These are phyloP conservation scores for Achlya flavicornis DNA, from an alignment of 2,888 invertebrate species.

Conservation along the genomic window DNA sequence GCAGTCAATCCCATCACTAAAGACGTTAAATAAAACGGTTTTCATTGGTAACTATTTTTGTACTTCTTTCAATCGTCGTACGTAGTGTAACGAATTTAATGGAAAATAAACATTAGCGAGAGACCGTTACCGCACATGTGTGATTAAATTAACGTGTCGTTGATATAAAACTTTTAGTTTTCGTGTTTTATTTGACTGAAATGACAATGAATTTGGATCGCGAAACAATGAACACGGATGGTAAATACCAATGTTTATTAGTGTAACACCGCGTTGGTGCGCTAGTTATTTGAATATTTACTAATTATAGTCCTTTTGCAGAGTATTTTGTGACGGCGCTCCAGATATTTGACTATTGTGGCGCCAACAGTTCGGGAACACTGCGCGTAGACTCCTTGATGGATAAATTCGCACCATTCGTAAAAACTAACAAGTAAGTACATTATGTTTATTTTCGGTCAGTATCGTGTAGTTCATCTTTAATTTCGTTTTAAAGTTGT, in stretches of 20 bases:
- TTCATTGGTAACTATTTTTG: constrained; percentile 57
- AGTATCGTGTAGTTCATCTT: not conserved
- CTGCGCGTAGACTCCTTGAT: constrained; percentile 70
- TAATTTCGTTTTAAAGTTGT: not conserved
- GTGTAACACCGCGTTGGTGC: constrained; percentile 67
- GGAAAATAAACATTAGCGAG: constrained; percentile 61
- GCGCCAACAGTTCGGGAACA: constrained; percentile 60
- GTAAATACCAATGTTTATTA: constrained; percentile 57
- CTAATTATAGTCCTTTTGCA: constrained; percentile 62
- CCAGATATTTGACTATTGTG: constrained; percentile 76
- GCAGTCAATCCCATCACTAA: constrained; percentile 25
- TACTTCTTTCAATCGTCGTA: constrained; percentile 22
- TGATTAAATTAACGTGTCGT: constrained; percentile 39
- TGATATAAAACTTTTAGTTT: constrained; percentile 24
- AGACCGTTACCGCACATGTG: constrained; percentile 48
- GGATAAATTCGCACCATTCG: constrained; percentile 74
- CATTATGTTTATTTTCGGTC: not conserved
- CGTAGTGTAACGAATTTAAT: constrained; percentile 59
- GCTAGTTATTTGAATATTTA: constrained; percentile 47
- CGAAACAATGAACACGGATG: constrained; percentile 61
- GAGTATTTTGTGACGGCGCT: constrained; percentile 73
- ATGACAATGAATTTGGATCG: constrained; percentile 65
- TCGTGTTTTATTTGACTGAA: constrained; percentile 17
- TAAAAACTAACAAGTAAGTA: constrained; percentile 76
- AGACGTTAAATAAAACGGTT: constrained; percentile 41